Evolutionary conservation across 2,113 vertebrate genomes (phyloP).

Genomic region (Chloropsis cyanopogon): DNA sequence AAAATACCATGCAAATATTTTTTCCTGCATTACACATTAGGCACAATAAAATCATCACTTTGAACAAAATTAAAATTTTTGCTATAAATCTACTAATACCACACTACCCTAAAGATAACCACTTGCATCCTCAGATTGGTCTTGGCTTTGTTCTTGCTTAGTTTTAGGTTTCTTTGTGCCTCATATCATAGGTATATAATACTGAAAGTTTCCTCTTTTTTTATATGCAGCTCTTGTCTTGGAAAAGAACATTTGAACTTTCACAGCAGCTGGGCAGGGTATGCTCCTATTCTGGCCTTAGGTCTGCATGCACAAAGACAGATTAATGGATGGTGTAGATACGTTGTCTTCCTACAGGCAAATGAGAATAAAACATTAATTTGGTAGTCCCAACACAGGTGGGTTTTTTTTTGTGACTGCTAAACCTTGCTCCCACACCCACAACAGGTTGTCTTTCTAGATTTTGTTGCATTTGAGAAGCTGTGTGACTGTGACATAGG

Average conservation of each 20-base stretch:
- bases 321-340: neutral
- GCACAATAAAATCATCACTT: neutral
- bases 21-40: neutral
- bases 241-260: neutral
- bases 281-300: neutral
- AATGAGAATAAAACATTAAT: neutral
- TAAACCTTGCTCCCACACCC: neutral
- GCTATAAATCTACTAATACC: neutral
- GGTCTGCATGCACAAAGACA: neutral
- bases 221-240: neutral
- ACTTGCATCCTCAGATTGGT: neutral
- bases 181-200: neutral
- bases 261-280: neutral
- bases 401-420: neutral
- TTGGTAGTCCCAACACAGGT: neutral
- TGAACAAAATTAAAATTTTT: neutral
- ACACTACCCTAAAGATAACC: neutral
- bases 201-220: neutral
- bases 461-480: neutral
- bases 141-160: neutral
- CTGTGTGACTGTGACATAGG: neutral
- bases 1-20: neutral
- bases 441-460: neutral
- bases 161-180: neutral
- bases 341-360: neutral